Evolutionary conservation across 2,113 vertebrate genomes (phyloP), one percentile per base, ranked within the genome.

Genomic region (Crotalus horridus): DNA sequence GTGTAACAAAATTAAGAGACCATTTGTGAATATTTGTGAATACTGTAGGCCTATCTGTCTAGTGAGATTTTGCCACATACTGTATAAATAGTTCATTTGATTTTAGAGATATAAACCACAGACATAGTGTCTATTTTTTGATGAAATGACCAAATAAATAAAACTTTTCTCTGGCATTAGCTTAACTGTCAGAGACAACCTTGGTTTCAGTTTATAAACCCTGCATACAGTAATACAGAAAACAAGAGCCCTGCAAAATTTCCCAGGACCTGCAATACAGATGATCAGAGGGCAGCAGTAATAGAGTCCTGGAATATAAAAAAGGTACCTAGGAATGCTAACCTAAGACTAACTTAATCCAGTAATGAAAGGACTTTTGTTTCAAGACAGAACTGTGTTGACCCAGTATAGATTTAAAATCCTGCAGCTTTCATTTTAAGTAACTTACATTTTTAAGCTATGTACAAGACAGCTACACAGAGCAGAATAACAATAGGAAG

Each of bases 101-200:
- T 97, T 98, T 98, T 96, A 97, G 95, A 97, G 96, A 96, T 96
- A 93, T 93, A 97, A 98, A 96, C 96, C 97, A 97, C 97, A 98
- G 97, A 97, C 97, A 96, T 89, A 95, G 93, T 92, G 97, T 98
- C 97, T 98, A 97, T 97, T 93, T 96, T 97, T 96, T 97, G 96
- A 96, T 96, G 96, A 98, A 98, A 97, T 92, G 96, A 95, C 94
- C 97, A 97, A 96, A 97, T 97, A 98, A 98, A 98, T 98, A 98
- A 97, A 98, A 97, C 96, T 97, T 97, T 96, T 96, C 92, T 96
- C 96, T 97, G 95, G 92, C 92, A 94, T 94, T 89, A 94, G 91
- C 89, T 93, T 96, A 91, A 94, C 93, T 95, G 97, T 96, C 96
- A 97, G 91, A 96, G 96, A 94, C 94, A 96, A 95, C 96, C 96